phyloP scores from a whole-genome alignment of 2,797 vertebrate genomes.

The Microchirus variegatus region DNA sequence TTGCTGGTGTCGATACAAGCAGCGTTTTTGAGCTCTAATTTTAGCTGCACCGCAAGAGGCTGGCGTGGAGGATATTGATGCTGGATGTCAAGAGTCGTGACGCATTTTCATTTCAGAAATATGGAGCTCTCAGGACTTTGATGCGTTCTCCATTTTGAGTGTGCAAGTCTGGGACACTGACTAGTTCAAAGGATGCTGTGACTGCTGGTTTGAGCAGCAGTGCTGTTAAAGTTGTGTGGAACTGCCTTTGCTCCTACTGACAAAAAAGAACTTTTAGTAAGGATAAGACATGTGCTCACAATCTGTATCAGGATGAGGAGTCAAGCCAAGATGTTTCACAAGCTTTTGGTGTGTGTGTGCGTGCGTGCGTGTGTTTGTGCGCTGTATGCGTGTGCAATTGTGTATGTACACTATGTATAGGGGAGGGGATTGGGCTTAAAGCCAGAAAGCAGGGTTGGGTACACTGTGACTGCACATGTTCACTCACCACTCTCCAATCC shows the following conservation, averaged over 20 bases:
- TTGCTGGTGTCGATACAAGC: conserved; percentile 68
- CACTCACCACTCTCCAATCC: conserved; percentile 39
- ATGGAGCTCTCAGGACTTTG: conserved; percentile 40
- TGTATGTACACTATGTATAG: conserved; percentile 29
- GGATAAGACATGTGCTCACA: conserved; percentile 34
- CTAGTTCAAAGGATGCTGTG: conserved; percentile 37
- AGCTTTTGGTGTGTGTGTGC: conserved; percentile 15
- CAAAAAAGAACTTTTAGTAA: neutral
- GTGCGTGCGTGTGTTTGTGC: conserved; percentile 16
- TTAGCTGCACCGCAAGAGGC: conserved; percentile 67
- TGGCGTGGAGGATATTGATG: conserved; percentile 70
- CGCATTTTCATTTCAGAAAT: conserved; percentile 63
- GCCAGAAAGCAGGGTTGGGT: conserved; percentile 64
- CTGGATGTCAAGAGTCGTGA: conserved; percentile 71
- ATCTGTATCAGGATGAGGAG: conserved; percentile 29
- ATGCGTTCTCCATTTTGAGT: conserved; percentile 33
- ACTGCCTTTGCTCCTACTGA: neutral
- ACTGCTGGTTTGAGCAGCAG: conserved; percentile 18
- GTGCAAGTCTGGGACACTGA: conserved; percentile 11
- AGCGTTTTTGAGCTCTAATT: conserved; percentile 69
- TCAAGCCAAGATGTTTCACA: conserved; percentile 16
- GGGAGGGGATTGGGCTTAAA: conserved; percentile 46
- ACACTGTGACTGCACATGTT: conserved; percentile 57
- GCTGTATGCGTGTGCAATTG: conserved; percentile 10
- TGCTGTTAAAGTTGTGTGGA: conserved; percentile 22